Evolutionary conservation across 2,113 vertebrate genomes (phyloP).

Genomic region (Mesembrinibis cayennensis): DNA sequence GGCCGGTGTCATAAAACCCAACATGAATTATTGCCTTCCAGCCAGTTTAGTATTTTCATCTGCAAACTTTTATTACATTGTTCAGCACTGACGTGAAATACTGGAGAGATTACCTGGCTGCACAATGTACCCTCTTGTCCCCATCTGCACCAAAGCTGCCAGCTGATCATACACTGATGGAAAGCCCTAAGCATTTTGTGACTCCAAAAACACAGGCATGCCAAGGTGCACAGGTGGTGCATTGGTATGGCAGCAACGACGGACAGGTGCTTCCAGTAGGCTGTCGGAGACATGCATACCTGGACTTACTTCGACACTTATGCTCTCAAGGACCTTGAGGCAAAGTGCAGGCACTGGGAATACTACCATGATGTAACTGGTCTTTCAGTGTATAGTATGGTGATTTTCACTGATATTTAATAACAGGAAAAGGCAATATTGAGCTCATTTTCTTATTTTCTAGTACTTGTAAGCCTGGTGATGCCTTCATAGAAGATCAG

Average conservation of each 20-base stretch:
- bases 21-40: slow-evolving; percentile 61
- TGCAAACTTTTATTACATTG: slow-evolving; percentile 69
- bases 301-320: background rate
- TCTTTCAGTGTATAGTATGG: background rate
- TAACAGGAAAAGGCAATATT: background rate
- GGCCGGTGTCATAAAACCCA: slow-evolving; percentile 55
- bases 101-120: background rate
- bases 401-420: background rate
- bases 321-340: background rate
- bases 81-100: slow-evolving; percentile 55
- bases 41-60: slow-evolving; percentile 66
- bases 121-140: slow-evolving; percentile 27
- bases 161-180: background rate
- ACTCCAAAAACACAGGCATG: background rate
- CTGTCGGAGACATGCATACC: background rate
- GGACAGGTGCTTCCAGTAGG: background rate
- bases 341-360: background rate
- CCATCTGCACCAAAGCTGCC: slow-evolving; percentile 9
- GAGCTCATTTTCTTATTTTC: background rate
- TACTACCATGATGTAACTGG: background rate
- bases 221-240: background rate
- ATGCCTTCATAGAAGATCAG: background rate
- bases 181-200: background rate
- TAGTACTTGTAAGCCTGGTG: background rate
- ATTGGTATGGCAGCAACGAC: rapidly evolving